Conservation (phyloP, 2,888 invertebrate species). For the Congeria kusceri region DNA sequence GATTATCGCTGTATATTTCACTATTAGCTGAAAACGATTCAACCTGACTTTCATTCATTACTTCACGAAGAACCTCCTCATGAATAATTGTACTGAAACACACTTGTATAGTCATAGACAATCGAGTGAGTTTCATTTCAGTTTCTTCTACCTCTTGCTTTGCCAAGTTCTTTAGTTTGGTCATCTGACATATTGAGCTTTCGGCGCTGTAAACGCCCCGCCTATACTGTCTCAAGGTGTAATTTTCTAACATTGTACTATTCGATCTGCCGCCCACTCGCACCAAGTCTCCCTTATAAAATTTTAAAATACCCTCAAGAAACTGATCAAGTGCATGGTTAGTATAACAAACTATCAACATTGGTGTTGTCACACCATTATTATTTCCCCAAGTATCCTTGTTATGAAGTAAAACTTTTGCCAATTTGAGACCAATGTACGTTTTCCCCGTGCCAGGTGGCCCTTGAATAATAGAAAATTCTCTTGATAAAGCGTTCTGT, state of each 20-base stretch:
- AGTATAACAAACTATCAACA: conserved; percentile 84
- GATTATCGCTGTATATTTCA: no score
- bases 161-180: conserved; percentile 1
- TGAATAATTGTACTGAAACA: no score
- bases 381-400: conserved; percentile 84
- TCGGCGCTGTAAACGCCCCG: conserved; percentile 38
- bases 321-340: conserved; percentile 85
- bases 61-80: no score
- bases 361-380: conserved; percentile 73
- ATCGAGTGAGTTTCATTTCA: no score
- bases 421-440: conserved; percentile 91
- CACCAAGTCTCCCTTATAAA: conserved; percentile 73
- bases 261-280: conserved; percentile 81
- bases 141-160: no score
- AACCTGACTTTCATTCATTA: no score
- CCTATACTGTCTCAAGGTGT: conserved; percentile 52
- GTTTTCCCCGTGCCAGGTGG: conserved; percentile 96
- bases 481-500: conserved; percentile 78
- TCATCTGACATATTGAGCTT: conserved; percentile 45
- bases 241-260: conserved; percentile 70
- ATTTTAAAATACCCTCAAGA: conserved; percentile 81
- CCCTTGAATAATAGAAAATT: conserved; percentile 86
- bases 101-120: no score
- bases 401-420: conserved; percentile 88
- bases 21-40: no score